These are phyloP conservation scores for Eristalis intricaria DNA, from an alignment of 2,888 invertebrate genomes.

Conservation along the genomic window DNA sequence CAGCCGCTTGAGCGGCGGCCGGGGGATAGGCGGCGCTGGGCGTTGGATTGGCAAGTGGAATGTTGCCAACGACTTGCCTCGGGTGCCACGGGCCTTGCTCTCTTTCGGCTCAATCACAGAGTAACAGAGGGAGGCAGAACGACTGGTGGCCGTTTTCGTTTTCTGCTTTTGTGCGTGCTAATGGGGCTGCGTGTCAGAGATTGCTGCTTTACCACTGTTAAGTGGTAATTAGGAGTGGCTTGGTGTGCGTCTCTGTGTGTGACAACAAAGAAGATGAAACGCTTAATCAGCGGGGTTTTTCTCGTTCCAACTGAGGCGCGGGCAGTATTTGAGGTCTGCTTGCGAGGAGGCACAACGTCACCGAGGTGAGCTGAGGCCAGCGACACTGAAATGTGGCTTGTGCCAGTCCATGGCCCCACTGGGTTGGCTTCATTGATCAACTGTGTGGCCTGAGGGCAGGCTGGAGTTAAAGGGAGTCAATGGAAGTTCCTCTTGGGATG, in stretches of 20 bases:
- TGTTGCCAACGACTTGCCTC: background rate
- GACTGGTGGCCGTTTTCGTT: slow-evolving; percentile 18
- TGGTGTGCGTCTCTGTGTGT: background rate
- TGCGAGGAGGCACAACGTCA: background rate
- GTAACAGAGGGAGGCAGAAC: background rate
- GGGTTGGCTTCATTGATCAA: background rate
- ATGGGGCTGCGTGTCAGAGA: slow-evolving; percentile 24
- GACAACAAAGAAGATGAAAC: background rate
- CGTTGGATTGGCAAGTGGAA: background rate
- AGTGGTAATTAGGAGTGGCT: slow-evolving; percentile 2
- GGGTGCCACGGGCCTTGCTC: background rate
- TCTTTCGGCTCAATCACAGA: background rate
- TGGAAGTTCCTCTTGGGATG: no score
- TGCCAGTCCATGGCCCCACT: background rate
- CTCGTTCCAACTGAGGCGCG: background rate
- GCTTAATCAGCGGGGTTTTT: background rate
- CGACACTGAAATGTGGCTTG: background rate
- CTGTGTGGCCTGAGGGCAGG: no score
- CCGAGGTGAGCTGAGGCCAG: background rate
- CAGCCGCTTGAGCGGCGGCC: background rate
- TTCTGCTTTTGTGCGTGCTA: slow-evolving; percentile 21
- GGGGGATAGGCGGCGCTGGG: background rate
- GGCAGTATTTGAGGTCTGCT: background rate
- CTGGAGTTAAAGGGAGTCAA: no score
- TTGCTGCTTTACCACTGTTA: slow-evolving; percentile 17